A percentile compares a stretch with the other conserved stretches of the same genome.
phyloP scores from a whole-genome alignment of 2,888 invertebrate genomes.

The Pristionchus arcanus region DNA sequence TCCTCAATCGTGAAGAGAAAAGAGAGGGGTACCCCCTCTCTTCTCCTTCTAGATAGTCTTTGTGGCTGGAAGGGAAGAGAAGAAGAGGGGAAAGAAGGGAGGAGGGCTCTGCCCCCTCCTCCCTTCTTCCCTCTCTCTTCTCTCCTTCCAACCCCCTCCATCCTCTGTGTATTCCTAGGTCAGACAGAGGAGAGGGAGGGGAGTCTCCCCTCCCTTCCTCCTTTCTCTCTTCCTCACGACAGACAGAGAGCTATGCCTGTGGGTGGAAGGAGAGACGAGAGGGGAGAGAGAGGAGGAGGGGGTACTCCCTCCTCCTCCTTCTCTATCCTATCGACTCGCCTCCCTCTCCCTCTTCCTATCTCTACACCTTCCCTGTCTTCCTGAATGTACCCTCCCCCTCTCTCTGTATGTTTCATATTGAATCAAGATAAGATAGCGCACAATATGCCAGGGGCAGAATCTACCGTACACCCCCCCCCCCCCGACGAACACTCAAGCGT shows the following conservation, averaged over 20 bases:
- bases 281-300: not conserved
- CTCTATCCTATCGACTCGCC: slow-evolving; percentile 48
- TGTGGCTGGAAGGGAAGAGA: not conserved
- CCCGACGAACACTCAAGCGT: not conserved
- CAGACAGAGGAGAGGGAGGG: slow-evolving; percentile 1
- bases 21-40: slow-evolving; percentile 12
- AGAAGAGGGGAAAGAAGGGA: no score
- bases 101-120: not conserved
- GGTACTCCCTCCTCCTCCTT: not conserved
- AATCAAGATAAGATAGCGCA: slow-evolving; percentile 19
- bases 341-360: slow-evolving; percentile 27
- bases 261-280: not conserved
- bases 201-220: not conserved
- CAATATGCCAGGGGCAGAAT: not conserved
- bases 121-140: slow-evolving; percentile 6
- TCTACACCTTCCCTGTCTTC: not conserved
- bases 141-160: slow-evolving; percentile 1
- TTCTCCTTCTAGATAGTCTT: slow-evolving; percentile 24
- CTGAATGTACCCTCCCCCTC: slow-evolving; percentile 31
- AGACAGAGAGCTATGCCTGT: not conserved
- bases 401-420: slow-evolving; percentile 14
- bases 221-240: slow-evolving; percentile 17
- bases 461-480: not conserved
- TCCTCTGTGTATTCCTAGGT: slow-evolving; percentile 1
- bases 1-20: not conserved